These are phyloP conservation scores for Clarias magur DNA, from an alignment of 2,113 vertebrate genomes.

Conservation along the genomic window DNA sequence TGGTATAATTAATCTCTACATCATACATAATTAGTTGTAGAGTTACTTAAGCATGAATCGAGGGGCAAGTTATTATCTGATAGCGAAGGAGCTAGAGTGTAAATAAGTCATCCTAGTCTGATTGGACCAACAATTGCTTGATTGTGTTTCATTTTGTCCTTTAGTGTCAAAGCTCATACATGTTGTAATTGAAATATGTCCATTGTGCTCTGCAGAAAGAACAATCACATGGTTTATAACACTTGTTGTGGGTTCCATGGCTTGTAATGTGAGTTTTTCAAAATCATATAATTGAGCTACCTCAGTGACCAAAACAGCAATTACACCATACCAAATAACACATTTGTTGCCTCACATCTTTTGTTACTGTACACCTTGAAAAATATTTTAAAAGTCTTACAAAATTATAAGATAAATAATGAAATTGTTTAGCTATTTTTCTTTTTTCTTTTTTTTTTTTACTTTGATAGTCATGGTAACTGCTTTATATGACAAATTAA, in stretches of 20 bases:
- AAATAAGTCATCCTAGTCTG: constrained; percentile 26
- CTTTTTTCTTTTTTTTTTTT: neutral
- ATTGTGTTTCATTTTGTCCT: constrained; percentile 12
- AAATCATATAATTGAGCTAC: neutral
- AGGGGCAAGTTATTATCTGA: constrained; percentile 39
- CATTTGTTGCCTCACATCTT: neutral
- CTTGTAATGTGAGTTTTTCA: neutral
- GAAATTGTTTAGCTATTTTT: neutral
- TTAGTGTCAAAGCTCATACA: constrained; percentile 7
- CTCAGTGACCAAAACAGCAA: constrained; percentile 4
- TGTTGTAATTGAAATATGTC: neutral
- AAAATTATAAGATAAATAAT: neutral
- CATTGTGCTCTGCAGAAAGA: constrained; percentile 9
- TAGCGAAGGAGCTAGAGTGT: constrained; percentile 20
- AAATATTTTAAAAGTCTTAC: neutral
- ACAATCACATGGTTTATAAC: neutral
- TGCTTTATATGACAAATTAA: neutral
- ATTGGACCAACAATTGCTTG: constrained; percentile 41
- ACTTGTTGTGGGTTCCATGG: neutral
- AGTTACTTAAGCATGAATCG: constrained; percentile 46
- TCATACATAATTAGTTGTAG: constrained; percentile 32
- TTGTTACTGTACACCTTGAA: neutral
- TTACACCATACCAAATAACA: neutral
- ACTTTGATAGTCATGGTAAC: neutral
- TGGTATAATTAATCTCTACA: constrained; percentile 48